Conservation (phyloP, 2,797 vertebrate genomes). For the Valencia hispanica region DNA sequence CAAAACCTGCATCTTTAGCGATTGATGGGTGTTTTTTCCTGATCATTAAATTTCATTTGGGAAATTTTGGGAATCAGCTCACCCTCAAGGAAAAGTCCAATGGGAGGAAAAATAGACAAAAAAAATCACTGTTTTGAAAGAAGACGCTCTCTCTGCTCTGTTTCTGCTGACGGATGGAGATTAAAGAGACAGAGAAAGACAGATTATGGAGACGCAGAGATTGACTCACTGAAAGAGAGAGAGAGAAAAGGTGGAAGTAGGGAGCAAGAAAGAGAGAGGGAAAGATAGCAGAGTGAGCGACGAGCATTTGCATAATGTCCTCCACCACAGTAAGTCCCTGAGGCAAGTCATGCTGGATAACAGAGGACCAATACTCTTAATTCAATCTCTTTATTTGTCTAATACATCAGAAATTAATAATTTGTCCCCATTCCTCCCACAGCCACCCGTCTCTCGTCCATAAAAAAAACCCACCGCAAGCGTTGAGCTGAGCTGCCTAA, state of each 20-base stretch:
- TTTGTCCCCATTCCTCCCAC: slow-evolving; percentile 85
- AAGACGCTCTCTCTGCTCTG: slow-evolving; percentile 56
- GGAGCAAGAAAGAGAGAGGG: slow-evolving; percentile 46
- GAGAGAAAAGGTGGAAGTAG: slow-evolving; percentile 41
- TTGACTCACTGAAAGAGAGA: slow-evolving; percentile 51
- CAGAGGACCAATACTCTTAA: slow-evolving; percentile 99
- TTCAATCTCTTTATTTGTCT: slow-evolving; percentile 99
- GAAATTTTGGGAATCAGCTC: slow-evolving; percentile 41
- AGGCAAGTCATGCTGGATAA: slow-evolving; percentile 97
- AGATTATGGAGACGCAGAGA: slow-evolving; percentile 69
- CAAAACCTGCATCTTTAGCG: neutral
- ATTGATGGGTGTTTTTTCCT: neutral
- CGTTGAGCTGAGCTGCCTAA: slow-evolving; percentile 96
- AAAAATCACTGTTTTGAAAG: slow-evolving; percentile 54
- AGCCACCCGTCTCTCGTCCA: slow-evolving; percentile 66
- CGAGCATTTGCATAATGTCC: slow-evolving; percentile 99
- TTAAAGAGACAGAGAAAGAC: slow-evolving; percentile 68
- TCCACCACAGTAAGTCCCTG: slow-evolving; percentile 95
- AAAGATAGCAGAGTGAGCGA: slow-evolving; percentile 69
- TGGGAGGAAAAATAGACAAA: slow-evolving; percentile 33
- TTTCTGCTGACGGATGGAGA: slow-evolving; percentile 76
- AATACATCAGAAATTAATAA: slow-evolving; percentile 99
- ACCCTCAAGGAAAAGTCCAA: slow-evolving; percentile 36
- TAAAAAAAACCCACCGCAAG: slow-evolving; percentile 98
- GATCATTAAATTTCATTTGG: slow-evolving; percentile 46